These are phyloP conservation scores for Tiphia femorata DNA, from an alignment of 2,888 invertebrate species.

Conservation along the genomic window DNA sequence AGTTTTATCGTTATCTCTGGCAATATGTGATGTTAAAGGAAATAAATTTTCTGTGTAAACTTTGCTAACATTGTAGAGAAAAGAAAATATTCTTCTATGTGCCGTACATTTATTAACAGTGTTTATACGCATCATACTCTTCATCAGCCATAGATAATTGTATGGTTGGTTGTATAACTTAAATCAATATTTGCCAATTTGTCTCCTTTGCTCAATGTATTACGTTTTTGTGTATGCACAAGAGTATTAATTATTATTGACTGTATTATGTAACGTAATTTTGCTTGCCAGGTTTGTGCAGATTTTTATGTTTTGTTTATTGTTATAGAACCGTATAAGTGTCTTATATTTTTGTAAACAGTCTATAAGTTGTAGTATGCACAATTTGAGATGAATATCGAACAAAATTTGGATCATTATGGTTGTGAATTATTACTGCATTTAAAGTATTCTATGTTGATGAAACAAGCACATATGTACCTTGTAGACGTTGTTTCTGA, in stretches of 20 bases:
- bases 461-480: slow-evolving; percentile 32
- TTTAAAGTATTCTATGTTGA: slow-evolving; percentile 17
- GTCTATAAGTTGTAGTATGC: too few species aligned
- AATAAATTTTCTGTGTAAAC: slow-evolving; percentile 26
- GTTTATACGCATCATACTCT: slow-evolving; percentile 45
- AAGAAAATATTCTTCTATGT: slow-evolving; percentile 63
- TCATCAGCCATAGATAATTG: slow-evolving; percentile 34
- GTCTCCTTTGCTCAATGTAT: slow-evolving; percentile 8
- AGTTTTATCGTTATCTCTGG: too few species aligned
- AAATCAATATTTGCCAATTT: neutral
- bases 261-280: slow-evolving; percentile 24
- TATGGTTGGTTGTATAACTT: slow-evolving; percentile 28
- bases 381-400: too few species aligned
- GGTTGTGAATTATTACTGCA: slow-evolving; percentile 35
- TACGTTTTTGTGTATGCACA: too few species aligned
- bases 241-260: too few species aligned
- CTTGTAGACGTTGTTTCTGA: slow-evolving; percentile 33
- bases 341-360: too few species aligned
- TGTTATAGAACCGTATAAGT: neutral
- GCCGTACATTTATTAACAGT: slow-evolving; percentile 59
- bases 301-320: slow-evolving; percentile 11
- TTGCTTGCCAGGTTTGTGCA: slow-evolving; percentile 28
- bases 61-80: slow-evolving; percentile 27
- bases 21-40: slow-evolving; percentile 17
- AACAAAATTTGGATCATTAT: slow-evolving; percentile 29